These are phyloP conservation scores for Premnoplex brunnescens DNA, from an alignment of 2,797 vertebrate genomes.

Conservation along the genomic window DNA sequence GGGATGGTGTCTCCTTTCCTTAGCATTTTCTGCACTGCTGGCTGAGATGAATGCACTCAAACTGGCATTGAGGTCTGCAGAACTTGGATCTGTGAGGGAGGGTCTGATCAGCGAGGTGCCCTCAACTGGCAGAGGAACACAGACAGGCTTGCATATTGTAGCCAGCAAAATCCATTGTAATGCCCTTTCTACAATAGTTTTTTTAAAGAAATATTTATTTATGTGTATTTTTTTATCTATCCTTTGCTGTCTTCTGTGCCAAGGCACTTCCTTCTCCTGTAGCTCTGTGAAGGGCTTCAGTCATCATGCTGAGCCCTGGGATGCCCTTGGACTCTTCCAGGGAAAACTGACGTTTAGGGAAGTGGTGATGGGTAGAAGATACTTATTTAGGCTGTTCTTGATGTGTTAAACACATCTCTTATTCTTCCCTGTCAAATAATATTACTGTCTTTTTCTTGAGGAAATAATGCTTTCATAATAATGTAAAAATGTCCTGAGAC, in stretches of 20 bases:
- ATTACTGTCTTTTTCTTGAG: neutral
- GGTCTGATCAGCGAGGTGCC: neutral
- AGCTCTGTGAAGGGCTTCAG: neutral
- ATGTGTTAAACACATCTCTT: neutral
- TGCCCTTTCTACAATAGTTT: neutral
- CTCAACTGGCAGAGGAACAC: neutral
- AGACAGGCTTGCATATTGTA: neutral
- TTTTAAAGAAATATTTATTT: neutral
- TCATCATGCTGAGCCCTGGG: neutral
- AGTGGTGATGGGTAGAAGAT: neutral
- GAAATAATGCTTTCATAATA: neutral
- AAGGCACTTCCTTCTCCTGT: neutral
- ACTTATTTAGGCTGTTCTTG: neutral
- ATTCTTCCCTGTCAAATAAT: neutral
- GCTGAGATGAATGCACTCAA: neutral
- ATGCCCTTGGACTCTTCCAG: neutral
- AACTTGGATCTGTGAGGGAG: fast-evolving
- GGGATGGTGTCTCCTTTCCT: neutral
- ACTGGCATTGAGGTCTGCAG: neutral
- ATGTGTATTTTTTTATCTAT: too few relatives aligned
- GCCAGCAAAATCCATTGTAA: neutral
- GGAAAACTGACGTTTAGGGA: neutral
- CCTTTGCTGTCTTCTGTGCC: neutral
- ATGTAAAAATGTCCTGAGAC: neutral
- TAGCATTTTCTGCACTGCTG: neutral